These are phyloP conservation scores for Piaya cayana DNA, from an alignment of 2,113 vertebrate genomes.

Conservation along the genomic window DNA sequence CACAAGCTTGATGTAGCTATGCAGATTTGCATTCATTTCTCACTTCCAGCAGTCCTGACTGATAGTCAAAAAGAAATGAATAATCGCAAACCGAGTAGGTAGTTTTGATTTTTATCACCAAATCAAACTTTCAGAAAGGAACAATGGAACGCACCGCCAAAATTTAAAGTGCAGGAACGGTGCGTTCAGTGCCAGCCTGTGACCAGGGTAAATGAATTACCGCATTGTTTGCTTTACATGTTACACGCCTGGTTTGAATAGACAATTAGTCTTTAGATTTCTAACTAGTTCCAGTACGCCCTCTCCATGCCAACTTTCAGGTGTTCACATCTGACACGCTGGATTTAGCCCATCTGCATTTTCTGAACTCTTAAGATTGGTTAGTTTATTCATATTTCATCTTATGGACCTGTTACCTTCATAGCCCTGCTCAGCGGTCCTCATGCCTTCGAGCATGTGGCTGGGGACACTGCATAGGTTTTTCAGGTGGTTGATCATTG, in stretches of 20 bases:
- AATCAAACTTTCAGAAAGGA: background rate
- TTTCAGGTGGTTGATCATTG: background rate
- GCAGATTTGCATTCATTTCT: slow-evolving; percentile 81
- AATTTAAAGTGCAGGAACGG: background rate
- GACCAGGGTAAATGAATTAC: background rate
- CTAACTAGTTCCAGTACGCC: background rate
- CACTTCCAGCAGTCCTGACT: slow-evolving; percentile 81
- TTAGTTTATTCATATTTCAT: background rate
- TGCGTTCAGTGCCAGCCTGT: background rate
- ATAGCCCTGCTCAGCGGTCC: background rate
- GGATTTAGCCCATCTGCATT: background rate
- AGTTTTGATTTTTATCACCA: background rate
- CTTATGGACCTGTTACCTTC: accelerated
- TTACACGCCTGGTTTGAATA: background rate
- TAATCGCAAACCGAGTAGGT: background rate
- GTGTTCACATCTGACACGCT: background rate
- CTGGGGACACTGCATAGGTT: accelerated
- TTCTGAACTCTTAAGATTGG: background rate
- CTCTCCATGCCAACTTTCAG: background rate
- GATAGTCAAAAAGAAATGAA: background rate
- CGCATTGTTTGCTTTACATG: background rate
- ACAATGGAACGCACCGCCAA: background rate
- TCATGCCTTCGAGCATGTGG: accelerated
- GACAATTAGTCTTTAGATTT: background rate
- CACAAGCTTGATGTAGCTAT: slow-evolving; percentile 80